phyloP scores from a whole-genome alignment of 2,888 invertebrate species.

The Bugula neritina region DNA sequence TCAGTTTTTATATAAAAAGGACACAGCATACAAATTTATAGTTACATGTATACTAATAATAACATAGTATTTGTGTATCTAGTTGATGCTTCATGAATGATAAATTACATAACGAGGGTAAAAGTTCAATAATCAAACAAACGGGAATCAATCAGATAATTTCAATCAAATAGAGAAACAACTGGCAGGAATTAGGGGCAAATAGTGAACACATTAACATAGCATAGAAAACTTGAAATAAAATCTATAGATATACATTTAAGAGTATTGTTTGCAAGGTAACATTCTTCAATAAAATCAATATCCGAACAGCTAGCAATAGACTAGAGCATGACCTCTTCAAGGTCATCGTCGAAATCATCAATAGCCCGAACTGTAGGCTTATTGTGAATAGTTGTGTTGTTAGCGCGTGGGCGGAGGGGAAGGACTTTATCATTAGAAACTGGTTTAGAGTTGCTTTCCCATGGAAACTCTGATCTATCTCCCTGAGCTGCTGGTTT shows the following conservation, averaged over 20 bases:
- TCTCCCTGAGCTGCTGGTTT: not conserved
- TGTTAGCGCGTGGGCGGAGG: not conserved
- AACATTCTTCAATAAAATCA: not conserved
- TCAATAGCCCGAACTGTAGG: conserved; percentile 44
- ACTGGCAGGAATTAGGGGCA: too few species aligned
- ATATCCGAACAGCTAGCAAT: not conserved
- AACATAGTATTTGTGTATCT: too few species aligned
- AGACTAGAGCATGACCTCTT: conserved; percentile 40
- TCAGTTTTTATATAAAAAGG: too few species aligned
- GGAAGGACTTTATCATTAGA: not conserved
- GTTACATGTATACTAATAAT: too few species aligned
- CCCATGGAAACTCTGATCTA: conserved; percentile 14
- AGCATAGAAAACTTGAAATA: not conserved
- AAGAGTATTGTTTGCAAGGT: not conserved
- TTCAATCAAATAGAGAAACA: too few species aligned
- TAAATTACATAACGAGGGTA: too few species aligned
- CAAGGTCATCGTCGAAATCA: conserved; percentile 46
- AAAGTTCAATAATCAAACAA: too few species aligned
- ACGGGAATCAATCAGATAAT: too few species aligned
- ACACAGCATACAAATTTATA: too few species aligned
- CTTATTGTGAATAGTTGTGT: conserved; percentile 39
- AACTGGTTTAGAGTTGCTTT: not conserved
- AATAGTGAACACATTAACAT: too few species aligned
- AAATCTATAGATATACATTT: not conserved
- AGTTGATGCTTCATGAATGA: too few species aligned